phyloP scores from a whole-genome alignment of 2,113 vertebrate species.

The Elachura formosa region DNA sequence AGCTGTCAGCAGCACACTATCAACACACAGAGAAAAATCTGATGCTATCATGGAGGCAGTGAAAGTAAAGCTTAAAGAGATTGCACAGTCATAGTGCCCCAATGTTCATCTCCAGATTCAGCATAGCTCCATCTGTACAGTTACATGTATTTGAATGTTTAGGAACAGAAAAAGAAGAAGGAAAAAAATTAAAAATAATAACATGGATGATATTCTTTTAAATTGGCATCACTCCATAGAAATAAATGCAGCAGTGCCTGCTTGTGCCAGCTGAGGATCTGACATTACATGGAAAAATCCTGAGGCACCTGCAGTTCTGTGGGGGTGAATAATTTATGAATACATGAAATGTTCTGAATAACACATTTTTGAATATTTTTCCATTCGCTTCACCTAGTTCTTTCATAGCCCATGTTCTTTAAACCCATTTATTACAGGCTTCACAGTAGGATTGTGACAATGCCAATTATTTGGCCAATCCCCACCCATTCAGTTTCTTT shows the following conservation, averaged over 20 bases:
- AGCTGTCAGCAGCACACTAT: neutral
- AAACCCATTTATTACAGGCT: neutral
- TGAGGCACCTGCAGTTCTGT: conserved; percentile 41
- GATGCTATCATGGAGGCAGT: neutral
- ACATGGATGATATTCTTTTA: neutral
- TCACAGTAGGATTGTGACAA: neutral
- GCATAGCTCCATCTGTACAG: neutral
- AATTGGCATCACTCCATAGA: neutral
- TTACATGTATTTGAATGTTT: neutral
- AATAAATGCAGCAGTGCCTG: conserved; percentile 10
- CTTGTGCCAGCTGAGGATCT: conserved; percentile 26
- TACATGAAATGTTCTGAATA: conserved; percentile 24
- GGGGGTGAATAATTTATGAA: conserved; percentile 52
- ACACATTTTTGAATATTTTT: conserved; percentile 43
- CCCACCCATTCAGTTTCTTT: neutral
- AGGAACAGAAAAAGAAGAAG: neutral
- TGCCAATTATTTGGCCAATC: neutral
- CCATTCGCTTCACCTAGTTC: conserved; percentile 8
- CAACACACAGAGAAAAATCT: neutral
- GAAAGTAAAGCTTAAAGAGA: neutral
- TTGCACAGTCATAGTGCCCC: neutral
- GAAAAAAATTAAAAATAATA: neutral
- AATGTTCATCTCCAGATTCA: neutral
- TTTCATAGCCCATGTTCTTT: conserved; percentile 12
- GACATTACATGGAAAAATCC: conserved; percentile 28